These are phyloP conservation scores for Whitmania pigra DNA, from an alignment of 1,140 invertebrate species.

Conservation along the genomic window DNA sequence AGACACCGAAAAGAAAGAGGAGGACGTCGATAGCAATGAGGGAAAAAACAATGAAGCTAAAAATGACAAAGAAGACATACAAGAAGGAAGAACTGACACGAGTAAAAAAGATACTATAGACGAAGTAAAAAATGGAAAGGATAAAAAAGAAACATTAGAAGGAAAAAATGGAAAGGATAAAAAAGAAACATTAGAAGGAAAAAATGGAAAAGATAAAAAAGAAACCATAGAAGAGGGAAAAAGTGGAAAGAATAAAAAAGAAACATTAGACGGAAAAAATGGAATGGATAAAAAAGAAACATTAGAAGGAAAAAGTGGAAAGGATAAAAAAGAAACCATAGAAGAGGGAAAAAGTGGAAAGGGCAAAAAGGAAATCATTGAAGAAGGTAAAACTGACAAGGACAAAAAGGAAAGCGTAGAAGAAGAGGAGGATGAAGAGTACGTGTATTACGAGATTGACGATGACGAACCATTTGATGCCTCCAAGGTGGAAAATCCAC, in stretches of 20 bases:
- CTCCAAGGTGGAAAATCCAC: neutral
- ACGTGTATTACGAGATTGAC: conserved; percentile 6
- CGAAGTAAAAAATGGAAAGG: neutral
- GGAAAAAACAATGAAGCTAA: neutral
- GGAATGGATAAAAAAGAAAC: neutral
- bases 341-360: neutral
- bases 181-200: too few species aligned
- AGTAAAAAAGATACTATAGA: neutral
- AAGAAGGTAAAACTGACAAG: neutral
- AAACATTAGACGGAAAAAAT: neutral
- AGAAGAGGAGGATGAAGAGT: conserved; percentile 2
- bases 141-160: too few species aligned
- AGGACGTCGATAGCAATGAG: neutral
- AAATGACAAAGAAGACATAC: neutral
- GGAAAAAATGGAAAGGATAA: too few species aligned
- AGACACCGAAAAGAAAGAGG: conserved; percentile 2
- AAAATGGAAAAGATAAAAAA: neutral
- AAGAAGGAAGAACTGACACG: neutral
- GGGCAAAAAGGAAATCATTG: neutral
- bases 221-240: conserved; percentile 5
- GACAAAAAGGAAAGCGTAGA: neutral
- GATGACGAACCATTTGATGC: conserved; percentile 11
- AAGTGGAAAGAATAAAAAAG: neutral
- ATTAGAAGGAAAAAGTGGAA: too few species aligned
- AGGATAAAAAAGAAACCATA: neutral